phyloP scores from a whole-genome alignment of 2,888 invertebrate genomes.

The Chouioia cunea region DNA sequence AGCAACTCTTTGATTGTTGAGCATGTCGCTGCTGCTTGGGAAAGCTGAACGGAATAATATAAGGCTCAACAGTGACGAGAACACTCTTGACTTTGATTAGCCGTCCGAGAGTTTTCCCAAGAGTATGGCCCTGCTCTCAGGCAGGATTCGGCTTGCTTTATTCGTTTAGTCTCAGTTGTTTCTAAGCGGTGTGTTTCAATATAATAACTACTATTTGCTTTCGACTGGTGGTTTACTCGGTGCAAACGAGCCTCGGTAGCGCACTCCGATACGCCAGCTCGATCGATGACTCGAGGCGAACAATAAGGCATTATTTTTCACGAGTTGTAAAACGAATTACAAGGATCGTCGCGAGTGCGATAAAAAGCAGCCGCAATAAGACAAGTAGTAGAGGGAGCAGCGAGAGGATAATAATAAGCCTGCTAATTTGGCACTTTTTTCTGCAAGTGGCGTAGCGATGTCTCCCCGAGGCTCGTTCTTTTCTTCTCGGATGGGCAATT shows the following conservation, averaged over 20 bases:
- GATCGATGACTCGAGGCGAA: too few relatives aligned
- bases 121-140: conserved; percentile 2
- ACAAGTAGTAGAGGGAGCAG: conserved; percentile 40
- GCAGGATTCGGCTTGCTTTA: conserved; percentile 42
- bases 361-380: conserved; percentile 47
- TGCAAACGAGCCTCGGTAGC: too few relatives aligned
- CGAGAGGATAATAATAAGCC: conserved; percentile 65
- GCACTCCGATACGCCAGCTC: too few relatives aligned
- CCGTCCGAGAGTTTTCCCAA: conserved; percentile 25
- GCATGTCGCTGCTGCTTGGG: too few relatives aligned
- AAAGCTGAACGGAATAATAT: not conserved
- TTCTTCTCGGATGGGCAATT: conserved; percentile 57
- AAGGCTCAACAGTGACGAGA: not conserved
- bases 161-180: conserved; percentile 47
- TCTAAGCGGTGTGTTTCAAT: conserved; percentile 41
- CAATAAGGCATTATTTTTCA: too few relatives aligned
- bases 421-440: conserved; percentile 60
- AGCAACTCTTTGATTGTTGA: too few relatives aligned
- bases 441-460: conserved; percentile 6
- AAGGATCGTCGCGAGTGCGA: too few relatives aligned
- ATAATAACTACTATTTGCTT: conserved; percentile 40
- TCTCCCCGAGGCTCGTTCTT: conserved; percentile 43
- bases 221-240: not conserved
- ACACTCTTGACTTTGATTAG: conserved; percentile 8
- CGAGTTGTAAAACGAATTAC: too few relatives aligned